Evolutionary conservation across 2,888 invertebrate species (phyloP), one percentile per base, ranked within the genome.

Genomic region (Acrobasis consociella): DNA sequence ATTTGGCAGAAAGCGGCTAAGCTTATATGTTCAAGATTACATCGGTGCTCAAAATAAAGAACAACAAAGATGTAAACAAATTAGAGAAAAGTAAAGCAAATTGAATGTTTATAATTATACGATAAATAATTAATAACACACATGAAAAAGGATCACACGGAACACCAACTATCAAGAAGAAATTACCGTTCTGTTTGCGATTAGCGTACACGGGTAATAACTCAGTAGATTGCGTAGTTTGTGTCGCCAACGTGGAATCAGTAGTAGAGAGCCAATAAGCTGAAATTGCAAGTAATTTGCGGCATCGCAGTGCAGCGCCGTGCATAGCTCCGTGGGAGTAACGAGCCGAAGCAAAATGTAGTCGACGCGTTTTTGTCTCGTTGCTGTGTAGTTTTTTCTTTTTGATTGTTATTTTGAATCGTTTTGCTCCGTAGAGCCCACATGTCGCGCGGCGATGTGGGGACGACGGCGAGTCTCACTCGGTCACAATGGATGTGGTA

Each of bases 361-460:
- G 74, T 68, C 76, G 71, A 73, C 76, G 76, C 68, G 68, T 81
- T 80, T 79, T 76, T 74, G 74, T 77, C 77, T 75, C 64, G 60
- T 59, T 58, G 58, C 62, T 49, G 31, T 65, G 60, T 61, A 60
- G 64, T 59, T 64, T 69, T 66, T 65, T 76, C 72, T 74, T 81
- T 82, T 79, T 77, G 76, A 78, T 82, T 79, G 77, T 76, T 79
- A 79, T 81, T 82, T 77, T 71, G 76, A 82, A 79, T 77, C 71
- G 84, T 85, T 86, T 83, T 81, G 82, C 83, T 81, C 79, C 77
- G 73, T 76, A 80, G 72, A 74, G 80, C 76, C 83, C 84, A 85
- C 83, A 86, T 87, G 85, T 85, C 80, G 82, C 75, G 70, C 78
- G 70, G 68, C 68, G 69, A 66, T 69, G 71, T 72, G 68, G 72